Base-by-base conservation (phyloP, 2,113 vertebrate genomes). In the Redunca redunca region DNA sequence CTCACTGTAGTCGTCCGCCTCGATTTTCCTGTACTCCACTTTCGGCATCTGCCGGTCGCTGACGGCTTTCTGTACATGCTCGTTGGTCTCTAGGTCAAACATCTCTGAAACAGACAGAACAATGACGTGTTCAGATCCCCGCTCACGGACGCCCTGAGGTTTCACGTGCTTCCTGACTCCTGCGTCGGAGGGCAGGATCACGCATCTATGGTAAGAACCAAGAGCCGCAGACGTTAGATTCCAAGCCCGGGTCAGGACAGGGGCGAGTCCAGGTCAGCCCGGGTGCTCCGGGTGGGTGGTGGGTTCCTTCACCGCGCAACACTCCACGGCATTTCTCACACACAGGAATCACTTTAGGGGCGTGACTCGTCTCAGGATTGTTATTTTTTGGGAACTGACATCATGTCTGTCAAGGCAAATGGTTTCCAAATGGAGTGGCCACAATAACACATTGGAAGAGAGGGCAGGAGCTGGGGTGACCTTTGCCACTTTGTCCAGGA, bases 31-130 rank as follows among this genome's bases (percentile, higher is more conserved):
- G 98, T 99, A 99, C 60, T 99, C 99, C 81, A 99, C 98, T 46
- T 95, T 99, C 21, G 99, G 99, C 99, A 99, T 99, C 99, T 99
- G 99, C 96, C 99, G 99, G 50, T 99, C 99, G 64, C 98, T 98
- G 64, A 99, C 91, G 2, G 98, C 98, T 95, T 93, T 97, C 98
- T 98, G 99, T n/a, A 99, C 99, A 25, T 99, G 99, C 90, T 99
- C 99, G 17, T 99, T 99, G 92, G 98, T 98, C 98, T 99, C 99
- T 83, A 99, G 98, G 92, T 99, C 99, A 95, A 99, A 99, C 0
- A 99, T 98, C 96, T 99, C 99, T 99, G 98, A 64, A 99, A 98
- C 95, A 97, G 95, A 98, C 88, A 97, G 43, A 52, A 95, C 86
- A 55, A 87, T 1, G 9, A 71, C 1, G 60, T 8, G 0, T 3